Base-by-base conservation (phyloP, 2,888 invertebrate genomes). In the Protula sp. region DNA sequence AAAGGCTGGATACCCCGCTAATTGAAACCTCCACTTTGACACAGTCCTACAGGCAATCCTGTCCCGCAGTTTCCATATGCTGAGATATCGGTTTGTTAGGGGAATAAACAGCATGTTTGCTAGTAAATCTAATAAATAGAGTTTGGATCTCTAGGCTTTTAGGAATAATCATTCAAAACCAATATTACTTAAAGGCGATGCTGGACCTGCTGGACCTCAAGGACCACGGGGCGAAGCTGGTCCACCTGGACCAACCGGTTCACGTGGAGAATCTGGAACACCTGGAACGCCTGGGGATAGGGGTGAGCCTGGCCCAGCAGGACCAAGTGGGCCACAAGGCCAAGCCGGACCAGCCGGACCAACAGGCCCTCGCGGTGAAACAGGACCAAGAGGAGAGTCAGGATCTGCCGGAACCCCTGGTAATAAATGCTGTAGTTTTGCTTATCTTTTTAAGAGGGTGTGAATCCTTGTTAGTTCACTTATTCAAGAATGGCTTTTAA, bases 121-220 rank as follows among this genome's bases (percentile, higher is more conserved):
- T n/a, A n/a, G n/a, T n/a, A n/a, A n/a, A n/a, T n/a, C n/a, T n/a
- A n/a, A n/a, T n/a, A n/a, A n/a, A n/a, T n/a, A n/a, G n/a, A n/a
- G n/a, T n/a, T n/a, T n/a, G n/a, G n/a, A n/a, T n/a, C n/a, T n/a
- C n/a, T n/a, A n/a, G 14, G 38, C 29, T 27, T 47, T 47, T 27
- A 26, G 29, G n/a, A 22, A 19, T 28, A 50, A 50, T 9, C 3
- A 4, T 4, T 28, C 47, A 5, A 50, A 50, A 48, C 31, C 26
- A 26, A 47, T 26, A 4, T 47, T 47, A 56, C 22, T 9, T 4
- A n/a, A 47, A 5, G 57, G 55, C n/a, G n/a, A 87, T 29, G 82
- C 89, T 26, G 93, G 92, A 2, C 83, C 90, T 22, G 90, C 91
- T 28, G 93, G 93, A 1, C 90, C 91, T 74, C 89, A 91, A 4